Percentiles rank a stretch among this genome's conserved stretches.
Conservation (phyloP, 2,888 invertebrate species). For the Desoria tigrina region DNA sequence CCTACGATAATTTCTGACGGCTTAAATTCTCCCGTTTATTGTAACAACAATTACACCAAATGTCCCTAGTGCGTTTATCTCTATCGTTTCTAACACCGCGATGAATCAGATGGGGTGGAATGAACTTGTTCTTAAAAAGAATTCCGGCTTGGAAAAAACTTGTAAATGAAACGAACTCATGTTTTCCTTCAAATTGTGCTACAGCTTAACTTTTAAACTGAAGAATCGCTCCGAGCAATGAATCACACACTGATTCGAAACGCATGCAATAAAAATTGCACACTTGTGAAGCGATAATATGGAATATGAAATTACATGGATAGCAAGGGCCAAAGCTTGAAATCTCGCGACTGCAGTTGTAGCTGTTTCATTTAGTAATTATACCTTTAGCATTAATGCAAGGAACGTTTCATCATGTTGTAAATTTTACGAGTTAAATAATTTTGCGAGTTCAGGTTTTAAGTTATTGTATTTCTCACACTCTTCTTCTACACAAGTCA, state of each 20-base stretch:
- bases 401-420: conserved; percentile 15
- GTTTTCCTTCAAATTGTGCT: too few relatives aligned
- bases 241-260: conserved; percentile 17
- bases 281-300: conserved; percentile 1
- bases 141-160: too few relatives aligned
- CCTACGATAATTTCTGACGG: too few relatives aligned
- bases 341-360: neutral
- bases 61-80: too few relatives aligned
- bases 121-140: too few relatives aligned
- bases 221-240: conserved; percentile 2
- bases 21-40: too few relatives aligned
- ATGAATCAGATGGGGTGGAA: too few relatives aligned
- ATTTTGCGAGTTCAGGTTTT: conserved; percentile 4
- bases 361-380: neutral
- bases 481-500: neutral
- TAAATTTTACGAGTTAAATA: too few relatives aligned
- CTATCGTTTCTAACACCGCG: too few relatives aligned
- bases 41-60: too few relatives aligned
- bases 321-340: neutral
- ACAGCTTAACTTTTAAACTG: too few relatives aligned
- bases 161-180: too few relatives aligned
- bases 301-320: neutral
- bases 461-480: conserved; percentile 8
- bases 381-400: neutral
- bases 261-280: conserved; percentile 13